Base-by-base conservation (phyloP, 2,888 invertebrate species). In the Lysandra coridon region DNA sequence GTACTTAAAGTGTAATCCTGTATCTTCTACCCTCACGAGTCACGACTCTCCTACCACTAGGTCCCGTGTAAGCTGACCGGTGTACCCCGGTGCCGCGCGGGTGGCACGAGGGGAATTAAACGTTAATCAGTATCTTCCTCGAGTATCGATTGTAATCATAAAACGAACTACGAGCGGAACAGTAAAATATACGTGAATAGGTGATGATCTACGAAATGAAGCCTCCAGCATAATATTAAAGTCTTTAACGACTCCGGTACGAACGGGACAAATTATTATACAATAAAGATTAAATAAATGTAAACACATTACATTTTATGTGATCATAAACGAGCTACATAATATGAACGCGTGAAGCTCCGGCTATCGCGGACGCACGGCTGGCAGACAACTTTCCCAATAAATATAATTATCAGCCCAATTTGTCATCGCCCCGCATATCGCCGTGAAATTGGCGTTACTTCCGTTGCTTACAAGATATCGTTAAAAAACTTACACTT, bases 271-370 rank as follows among this genome's bases (percentile, higher is more conserved):
- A 64, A 64, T 64, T 64, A 64, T 64, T 64, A 30, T 30, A 30
- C 64, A 10, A 64, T 64, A 64, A 64, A 64, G 64, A 64, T 64
- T 77, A 77, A 77, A 60, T 77, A 77, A 77, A 77, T 64, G 30
- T 64, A 77, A 33, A 60, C 77, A 60, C 77, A 77, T 77, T 37
- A 77, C 33, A 60, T 37, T 60, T 57, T 57, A 60, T 77, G 33
- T 77, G n/a, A 17, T 6, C 60, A 77, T 77, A 60, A 77, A 77
- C 49, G 60, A 60, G 12, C 60, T 77, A 75, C 49, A 75, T 75
- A 75, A 75, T 49, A 10, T 30, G 64, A 64, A 30, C 6, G 12
- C 30, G 12, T 30, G 64, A 64, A 12, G 10, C 64, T 30, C 64
- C 10, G 3, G 10, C 10, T 30, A 64, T 10, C 64, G 64, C 30